Evolutionary conservation across 2,888 invertebrate genomes (phyloP).

Genomic region (Pardosa pseudoannulata): DNA sequence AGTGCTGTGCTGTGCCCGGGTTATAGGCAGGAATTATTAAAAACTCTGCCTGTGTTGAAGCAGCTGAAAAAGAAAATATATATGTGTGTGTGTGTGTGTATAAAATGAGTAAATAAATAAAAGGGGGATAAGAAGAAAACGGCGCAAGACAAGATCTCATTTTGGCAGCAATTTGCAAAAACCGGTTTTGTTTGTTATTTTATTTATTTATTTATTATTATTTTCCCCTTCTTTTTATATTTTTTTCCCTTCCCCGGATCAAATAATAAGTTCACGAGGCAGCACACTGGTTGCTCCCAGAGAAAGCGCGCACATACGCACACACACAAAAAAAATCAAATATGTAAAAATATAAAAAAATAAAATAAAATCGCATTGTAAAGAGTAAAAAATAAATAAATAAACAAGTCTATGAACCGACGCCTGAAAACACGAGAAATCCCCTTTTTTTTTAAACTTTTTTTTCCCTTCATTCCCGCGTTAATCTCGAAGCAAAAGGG

Average conservation of each 20-base stretch:
- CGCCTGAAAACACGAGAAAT: conserved; percentile 41
- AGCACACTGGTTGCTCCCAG: conserved; percentile 25
- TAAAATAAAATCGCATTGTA: conserved; percentile 22
- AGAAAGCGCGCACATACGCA: too few relatives aligned
- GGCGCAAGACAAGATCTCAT: conserved; percentile 23
- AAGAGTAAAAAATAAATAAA: conserved; percentile 58
- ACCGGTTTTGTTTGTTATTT: conserved; percentile 7
- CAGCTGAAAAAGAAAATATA: not conserved
- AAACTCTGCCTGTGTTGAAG: conserved; percentile 37
- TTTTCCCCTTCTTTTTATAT: too few relatives aligned
- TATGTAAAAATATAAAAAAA: conserved; percentile 17
- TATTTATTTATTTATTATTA: not conserved
- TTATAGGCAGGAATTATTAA: conserved; percentile 56
- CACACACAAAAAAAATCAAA: too few relatives aligned
- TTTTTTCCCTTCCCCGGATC: too few relatives aligned
- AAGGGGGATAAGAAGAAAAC: conserved; percentile 16
- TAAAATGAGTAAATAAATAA: conserved; percentile 22
- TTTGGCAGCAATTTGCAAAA: conserved; percentile 30
- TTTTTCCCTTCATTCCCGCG: too few relatives aligned
- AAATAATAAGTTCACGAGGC: conserved; percentile 58
- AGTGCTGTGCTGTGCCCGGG: not conserved
- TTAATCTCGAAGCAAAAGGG: conserved; percentile 50
- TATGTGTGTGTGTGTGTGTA: conserved; percentile 14
- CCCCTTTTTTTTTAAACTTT: conserved; percentile 35
- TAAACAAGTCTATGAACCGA: conserved; percentile 54